A percentile compares a stretch with the other conserved stretches of the same genome.
phyloP scores from a whole-genome alignment of 2,888 invertebrate species.

The Cinara cedri region DNA sequence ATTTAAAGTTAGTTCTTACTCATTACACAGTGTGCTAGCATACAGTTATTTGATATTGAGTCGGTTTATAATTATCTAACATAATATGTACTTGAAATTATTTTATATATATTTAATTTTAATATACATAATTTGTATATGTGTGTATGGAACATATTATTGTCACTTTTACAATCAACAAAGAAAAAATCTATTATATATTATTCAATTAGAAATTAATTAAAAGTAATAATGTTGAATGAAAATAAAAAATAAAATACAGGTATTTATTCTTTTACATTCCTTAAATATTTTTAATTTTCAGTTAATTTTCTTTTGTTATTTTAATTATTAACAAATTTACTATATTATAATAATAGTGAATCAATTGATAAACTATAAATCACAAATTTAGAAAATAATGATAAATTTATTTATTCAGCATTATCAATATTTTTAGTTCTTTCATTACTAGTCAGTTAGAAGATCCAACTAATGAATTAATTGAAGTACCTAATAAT shows the following conservation, averaged over 20 bases:
- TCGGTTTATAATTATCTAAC: background rate
- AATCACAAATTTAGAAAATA: background rate
- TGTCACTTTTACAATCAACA: slow-evolving; percentile 17
- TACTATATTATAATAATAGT: background rate
- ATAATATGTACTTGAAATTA: background rate
- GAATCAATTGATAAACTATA: background rate
- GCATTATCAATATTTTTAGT: slow-evolving; percentile 14
- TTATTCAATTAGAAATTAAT: slow-evolving; percentile 42
- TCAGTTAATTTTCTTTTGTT: slow-evolving; percentile 30
- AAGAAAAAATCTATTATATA: slow-evolving; percentile 17
- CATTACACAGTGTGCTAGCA: slow-evolving; percentile 12
- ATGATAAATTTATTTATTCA: background rate
- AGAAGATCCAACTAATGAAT: background rate
- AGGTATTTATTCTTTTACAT: slow-evolving; percentile 43
- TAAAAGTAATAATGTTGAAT: slow-evolving; percentile 15
- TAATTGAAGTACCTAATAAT: background rate
- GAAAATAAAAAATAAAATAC: background rate
- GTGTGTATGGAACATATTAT: background rate
- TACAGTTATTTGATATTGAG: background rate
- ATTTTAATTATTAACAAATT: background rate
- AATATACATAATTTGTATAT: background rate
- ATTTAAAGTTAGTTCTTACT: slow-evolving; percentile 20
- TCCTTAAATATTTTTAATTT: slow-evolving; percentile 30
- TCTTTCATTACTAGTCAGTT: slow-evolving; percentile 36
- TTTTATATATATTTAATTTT: slow-evolving; percentile 16